Conservation (phyloP, 2,888 invertebrate genomes). For the Oscheius sp. region DNA sequence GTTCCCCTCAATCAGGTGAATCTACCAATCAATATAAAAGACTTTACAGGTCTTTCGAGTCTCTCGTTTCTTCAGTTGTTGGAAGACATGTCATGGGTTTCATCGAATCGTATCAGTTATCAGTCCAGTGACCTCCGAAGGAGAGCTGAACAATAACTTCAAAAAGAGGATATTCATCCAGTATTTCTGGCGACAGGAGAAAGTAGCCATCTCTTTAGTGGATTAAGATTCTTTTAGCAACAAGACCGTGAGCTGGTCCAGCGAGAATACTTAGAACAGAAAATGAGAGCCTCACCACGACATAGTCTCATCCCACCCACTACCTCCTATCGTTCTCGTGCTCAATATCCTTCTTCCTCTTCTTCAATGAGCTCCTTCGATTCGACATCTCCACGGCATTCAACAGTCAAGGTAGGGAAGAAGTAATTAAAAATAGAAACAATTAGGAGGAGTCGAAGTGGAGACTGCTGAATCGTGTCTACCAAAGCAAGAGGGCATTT, state of each 20-base stretch:
- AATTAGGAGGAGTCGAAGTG: constrained; percentile 23
- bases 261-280: constrained; percentile 26
- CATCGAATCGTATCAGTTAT: constrained; percentile 65
- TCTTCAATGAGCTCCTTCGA: constrained; percentile 25
- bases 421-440: background rate
- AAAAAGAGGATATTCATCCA: constrained; percentile 58
- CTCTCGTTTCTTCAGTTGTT: constrained; percentile 61
- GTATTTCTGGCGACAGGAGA: constrained; percentile 58
- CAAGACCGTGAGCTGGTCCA: constrained; percentile 26
- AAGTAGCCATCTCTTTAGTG: constrained; percentile 28
- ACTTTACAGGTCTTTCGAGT: constrained; percentile 51
- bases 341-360: constrained; percentile 17
- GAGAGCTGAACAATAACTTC: constrained; percentile 40
- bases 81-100: constrained; percentile 59
- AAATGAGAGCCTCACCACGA: constrained; percentile 18
- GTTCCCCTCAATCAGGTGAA: constrained; percentile 40
- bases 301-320: constrained; percentile 30
- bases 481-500: constrained; percentile 19
- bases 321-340: constrained; percentile 8
- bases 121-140: constrained; percentile 49
- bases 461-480: constrained; percentile 22
- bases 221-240: constrained; percentile 6
- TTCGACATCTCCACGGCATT: constrained; percentile 17
- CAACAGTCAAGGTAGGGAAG: constrained; percentile 1
- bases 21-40: background rate